phyloP scores from a whole-genome alignment of 2,113 vertebrate genomes.

The Sylvietta virens region DNA sequence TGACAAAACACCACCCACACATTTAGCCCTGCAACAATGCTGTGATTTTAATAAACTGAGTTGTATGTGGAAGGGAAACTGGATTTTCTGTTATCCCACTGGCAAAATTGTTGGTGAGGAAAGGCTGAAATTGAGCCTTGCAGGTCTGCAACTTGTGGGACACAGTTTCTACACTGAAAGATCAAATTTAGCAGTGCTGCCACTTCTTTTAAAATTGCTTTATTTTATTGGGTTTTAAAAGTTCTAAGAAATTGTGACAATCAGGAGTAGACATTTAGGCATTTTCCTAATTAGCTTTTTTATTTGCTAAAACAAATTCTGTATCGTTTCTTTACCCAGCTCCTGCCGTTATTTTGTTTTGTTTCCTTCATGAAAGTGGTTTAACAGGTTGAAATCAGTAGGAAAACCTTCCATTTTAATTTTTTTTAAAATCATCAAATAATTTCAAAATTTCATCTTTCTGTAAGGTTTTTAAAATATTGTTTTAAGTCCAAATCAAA shows the following conservation, averaged over 20 bases:
- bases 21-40: background rate
- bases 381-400: background rate
- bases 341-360: background rate
- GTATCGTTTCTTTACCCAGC: background rate
- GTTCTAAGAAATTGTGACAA: background rate
- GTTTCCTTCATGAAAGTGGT: background rate
- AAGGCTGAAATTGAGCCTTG: background rate
- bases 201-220: background rate
- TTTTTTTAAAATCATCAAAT: background rate
- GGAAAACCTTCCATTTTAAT: background rate
- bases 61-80: background rate
- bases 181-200: background rate
- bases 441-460: background rate
- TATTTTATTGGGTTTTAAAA: background rate
- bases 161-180: background rate
- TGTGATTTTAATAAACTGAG: constrained; percentile 2
- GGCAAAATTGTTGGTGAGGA: background rate
- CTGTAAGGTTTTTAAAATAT: background rate
- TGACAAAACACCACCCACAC: background rate
- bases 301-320: background rate
- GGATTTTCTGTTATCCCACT: background rate
- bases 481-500: background rate
- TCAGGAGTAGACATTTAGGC: background rate
- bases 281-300: background rate
- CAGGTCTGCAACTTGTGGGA: background rate